A percentile compares a stretch with the other conserved stretches of the same genome.
phyloP scores from a whole-genome alignment of 1,140 invertebrate species.

The Heliconius himera region DNA sequence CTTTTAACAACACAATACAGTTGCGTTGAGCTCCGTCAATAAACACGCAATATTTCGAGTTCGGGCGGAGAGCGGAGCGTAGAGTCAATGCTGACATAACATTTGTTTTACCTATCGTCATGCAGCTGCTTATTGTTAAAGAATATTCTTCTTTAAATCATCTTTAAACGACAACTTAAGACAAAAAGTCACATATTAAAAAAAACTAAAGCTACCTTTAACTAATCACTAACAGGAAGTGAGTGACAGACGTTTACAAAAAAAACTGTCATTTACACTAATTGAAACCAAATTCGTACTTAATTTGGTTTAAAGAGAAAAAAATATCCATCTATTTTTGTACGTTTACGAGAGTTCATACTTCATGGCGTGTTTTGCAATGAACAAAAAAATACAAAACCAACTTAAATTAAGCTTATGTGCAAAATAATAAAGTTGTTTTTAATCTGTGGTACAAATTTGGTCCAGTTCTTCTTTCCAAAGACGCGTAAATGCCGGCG shows the following conservation, averaged over 20 bases:
- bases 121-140: no score
- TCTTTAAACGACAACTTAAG: not conserved
- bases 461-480: not conserved
- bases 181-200: not conserved
- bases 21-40: no score
- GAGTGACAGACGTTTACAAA: slow-evolving; percentile 5
- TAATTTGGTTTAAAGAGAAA: slow-evolving; percentile 16
- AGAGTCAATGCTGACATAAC: no score
- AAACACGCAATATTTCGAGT: no score
- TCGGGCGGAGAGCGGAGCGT: no score
- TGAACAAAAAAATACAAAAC: not conserved
- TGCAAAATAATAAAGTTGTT: not conserved
- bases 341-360: not conserved
- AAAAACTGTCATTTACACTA: slow-evolving; percentile 22
- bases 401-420: not conserved
- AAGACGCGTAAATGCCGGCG: slow-evolving; percentile 6
- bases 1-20: no score
- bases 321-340: not conserved
- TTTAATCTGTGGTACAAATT: not conserved
- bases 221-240: slow-evolving; percentile 18
- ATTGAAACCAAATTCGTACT: slow-evolving; percentile 29
- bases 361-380: not conserved
- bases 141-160: not conserved
- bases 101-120: no score
- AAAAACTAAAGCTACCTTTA: not conserved